phyloP scores from a whole-genome alignment of 2,113 vertebrate species.

The Centropristis striata region DNA sequence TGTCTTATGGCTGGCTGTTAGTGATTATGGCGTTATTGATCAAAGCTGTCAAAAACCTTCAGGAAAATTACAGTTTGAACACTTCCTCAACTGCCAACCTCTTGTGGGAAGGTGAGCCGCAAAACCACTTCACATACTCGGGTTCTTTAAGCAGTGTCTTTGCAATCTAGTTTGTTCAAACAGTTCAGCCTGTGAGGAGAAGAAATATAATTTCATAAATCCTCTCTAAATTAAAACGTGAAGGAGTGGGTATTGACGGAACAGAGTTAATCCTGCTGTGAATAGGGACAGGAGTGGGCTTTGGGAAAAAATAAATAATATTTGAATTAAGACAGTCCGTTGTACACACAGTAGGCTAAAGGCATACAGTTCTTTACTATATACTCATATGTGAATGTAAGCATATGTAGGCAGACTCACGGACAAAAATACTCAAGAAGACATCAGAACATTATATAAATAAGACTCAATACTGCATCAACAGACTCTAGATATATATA shows the following conservation, averaged over 20 bases:
- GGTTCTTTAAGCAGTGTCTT: slow-evolving; percentile 32
- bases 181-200: slow-evolving; percentile 52
- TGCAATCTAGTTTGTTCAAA: slow-evolving; percentile 64
- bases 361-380: background rate
- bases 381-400: background rate
- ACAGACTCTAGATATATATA: background rate
- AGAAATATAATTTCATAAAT: slow-evolving; percentile 67
- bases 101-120: slow-evolving; percentile 34
- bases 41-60: slow-evolving; percentile 55
- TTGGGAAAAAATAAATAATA: slow-evolving; percentile 56
- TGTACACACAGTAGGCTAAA: background rate
- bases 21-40: slow-evolving; percentile 59
- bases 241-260: slow-evolving; percentile 60
- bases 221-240: slow-evolving; percentile 73
- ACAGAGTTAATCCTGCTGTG: slow-evolving; percentile 65
- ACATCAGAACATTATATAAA: background rate
- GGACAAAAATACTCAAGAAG: background rate
- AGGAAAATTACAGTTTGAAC: slow-evolving; percentile 40
- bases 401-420: background rate
- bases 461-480: background rate
- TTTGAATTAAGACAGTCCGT: slow-evolving; percentile 42
- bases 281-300: slow-evolving; percentile 61
- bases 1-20: slow-evolving; percentile 24
- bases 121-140: slow-evolving; percentile 42
- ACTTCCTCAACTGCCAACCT: slow-evolving; percentile 19